Percentiles rank a stretch among this genome's conserved stretches.
Evolutionary conservation across 2,113 vertebrate genomes (phyloP).

Genomic region (Vanacampus margaritifer): DNA sequence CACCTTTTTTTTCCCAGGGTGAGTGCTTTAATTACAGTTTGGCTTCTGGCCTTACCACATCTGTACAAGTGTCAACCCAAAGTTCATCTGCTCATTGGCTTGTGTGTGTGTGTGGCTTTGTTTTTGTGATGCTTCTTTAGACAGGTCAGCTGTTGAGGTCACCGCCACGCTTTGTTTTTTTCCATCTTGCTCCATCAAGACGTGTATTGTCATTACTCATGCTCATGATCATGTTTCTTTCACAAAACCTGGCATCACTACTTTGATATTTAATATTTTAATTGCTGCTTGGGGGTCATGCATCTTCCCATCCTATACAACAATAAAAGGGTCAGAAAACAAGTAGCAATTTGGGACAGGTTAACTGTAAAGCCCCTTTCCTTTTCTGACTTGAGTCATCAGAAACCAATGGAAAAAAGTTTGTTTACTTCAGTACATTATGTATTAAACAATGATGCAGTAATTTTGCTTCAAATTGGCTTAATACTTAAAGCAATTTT

Average conservation of each 20-base stretch:
- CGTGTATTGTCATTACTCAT: constrained; percentile 64
- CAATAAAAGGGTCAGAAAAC: constrained; percentile 45
- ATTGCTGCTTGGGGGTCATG: constrained; percentile 68
- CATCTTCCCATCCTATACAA: constrained; percentile 58
- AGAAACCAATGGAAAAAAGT: background rate
- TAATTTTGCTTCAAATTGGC: constrained; percentile 9
- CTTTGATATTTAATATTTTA: constrained; percentile 72
- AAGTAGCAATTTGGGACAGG: constrained; percentile 40
- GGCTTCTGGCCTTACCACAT: constrained; percentile 71
- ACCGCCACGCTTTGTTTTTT: constrained; percentile 21
- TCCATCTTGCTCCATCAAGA: constrained; percentile 41
- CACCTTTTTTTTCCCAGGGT: constrained; percentile 72
- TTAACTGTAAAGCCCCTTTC: background rate
- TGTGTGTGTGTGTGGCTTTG: constrained; percentile 36
- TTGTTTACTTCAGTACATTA: background rate
- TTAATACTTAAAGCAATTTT: constrained; percentile 11
- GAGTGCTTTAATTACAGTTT: constrained; percentile 81
- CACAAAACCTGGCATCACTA: constrained; percentile 52
- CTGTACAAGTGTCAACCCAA: constrained; percentile 78
- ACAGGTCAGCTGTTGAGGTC: constrained; percentile 65
- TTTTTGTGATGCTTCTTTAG: constrained; percentile 46
- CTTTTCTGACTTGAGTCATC: background rate
- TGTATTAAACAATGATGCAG: background rate
- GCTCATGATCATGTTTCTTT: constrained; percentile 67
- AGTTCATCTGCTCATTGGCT: constrained; percentile 66